Evolutionary conservation across 2,797 vertebrate genomes (phyloP).

Genomic region (Lophius americanus): DNA sequence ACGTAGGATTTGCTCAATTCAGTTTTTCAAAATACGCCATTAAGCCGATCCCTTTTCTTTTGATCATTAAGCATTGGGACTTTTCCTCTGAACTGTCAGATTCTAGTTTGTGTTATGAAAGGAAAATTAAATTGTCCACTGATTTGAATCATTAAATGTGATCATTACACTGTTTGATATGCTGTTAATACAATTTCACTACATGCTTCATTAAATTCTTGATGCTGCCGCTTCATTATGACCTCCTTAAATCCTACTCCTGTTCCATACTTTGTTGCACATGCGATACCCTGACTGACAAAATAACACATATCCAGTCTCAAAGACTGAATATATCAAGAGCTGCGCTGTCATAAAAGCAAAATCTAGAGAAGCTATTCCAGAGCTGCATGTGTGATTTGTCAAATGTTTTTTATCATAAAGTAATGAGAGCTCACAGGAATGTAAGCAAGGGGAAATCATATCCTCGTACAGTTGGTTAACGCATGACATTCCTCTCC

Average conservation of each 20-base stretch:
- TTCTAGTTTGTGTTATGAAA: neutral
- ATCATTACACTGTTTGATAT: conserved; percentile 11
- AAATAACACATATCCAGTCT: conserved; percentile 5
- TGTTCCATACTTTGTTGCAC: conserved; percentile 10
- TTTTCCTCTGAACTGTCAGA: conserved; percentile 6
- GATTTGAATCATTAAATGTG: conserved; percentile 8
- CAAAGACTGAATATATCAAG: conserved; percentile 11
- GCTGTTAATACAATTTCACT: conserved; percentile 16
- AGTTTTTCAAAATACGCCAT: conserved; percentile 28
- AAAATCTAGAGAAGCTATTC: conserved; percentile 14
- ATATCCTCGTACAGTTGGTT: conserved; percentile 20
- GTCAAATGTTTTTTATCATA: conserved; percentile 32
- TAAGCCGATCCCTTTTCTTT: conserved; percentile 13
- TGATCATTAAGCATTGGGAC: conserved; percentile 27
- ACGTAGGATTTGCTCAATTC: conserved; percentile 1
- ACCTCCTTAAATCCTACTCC: conserved; percentile 52
- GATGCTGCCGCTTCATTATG: conserved; percentile 33
- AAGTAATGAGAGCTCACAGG: conserved; percentile 17
- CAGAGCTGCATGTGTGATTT: conserved; percentile 19
- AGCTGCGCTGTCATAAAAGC: conserved; percentile 13
- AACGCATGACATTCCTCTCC: conserved; percentile 17
- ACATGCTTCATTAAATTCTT: conserved; percentile 26
- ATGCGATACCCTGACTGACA: neutral
- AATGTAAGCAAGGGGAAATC: conserved; percentile 31
- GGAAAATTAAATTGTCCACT: conserved; percentile 16